phyloP scores from a whole-genome alignment of 2,888 invertebrate genomes.

The Xanthia togata region DNA sequence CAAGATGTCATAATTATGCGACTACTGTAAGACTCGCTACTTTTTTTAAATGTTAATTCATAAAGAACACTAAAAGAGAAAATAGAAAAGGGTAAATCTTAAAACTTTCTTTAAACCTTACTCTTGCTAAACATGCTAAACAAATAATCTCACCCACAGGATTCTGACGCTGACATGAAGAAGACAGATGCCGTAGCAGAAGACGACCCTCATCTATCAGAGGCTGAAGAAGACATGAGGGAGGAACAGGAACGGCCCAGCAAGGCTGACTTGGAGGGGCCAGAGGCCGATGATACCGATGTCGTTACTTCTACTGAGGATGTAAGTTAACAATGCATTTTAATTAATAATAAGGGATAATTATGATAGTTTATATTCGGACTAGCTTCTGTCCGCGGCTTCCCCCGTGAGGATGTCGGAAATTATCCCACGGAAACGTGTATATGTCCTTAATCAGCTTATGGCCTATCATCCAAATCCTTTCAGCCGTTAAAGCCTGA shows the following conservation, averaged over 20 bases:
- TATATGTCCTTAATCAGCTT: too few species aligned
- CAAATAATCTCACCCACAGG: conserved; percentile 64
- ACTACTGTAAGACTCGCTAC: too few species aligned
- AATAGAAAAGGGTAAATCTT: not conserved
- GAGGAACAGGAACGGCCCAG: conserved; percentile 75
- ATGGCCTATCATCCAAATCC: too few species aligned
- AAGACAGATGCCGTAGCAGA: conserved; percentile 93
- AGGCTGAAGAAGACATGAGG: conserved; percentile 75
- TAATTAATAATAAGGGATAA: not conserved
- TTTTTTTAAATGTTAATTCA: not conserved
- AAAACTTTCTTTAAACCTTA: not conserved
- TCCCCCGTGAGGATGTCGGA: too few species aligned
- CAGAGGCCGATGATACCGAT: conserved; percentile 53
- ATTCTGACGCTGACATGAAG: conserved; percentile 90
- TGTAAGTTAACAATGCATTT: conserved; percentile 22
- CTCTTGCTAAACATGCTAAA: not conserved
- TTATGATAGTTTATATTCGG: too few species aligned
- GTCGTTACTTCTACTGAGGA: conserved; percentile 54
- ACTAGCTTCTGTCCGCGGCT: too few species aligned
- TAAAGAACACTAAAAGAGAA: not conserved
- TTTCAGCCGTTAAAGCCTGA: too few species aligned
- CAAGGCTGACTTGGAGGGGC: conserved; percentile 75
- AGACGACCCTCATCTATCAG: conserved; percentile 90
- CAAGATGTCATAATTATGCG: too few species aligned
- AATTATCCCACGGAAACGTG: too few species aligned